Percentiles rank a stretch among this genome's conserved stretches.
Evolutionary conservation across 2,888 invertebrate genomes (phyloP).

Genomic region (Gryllus longicercus): DNA sequence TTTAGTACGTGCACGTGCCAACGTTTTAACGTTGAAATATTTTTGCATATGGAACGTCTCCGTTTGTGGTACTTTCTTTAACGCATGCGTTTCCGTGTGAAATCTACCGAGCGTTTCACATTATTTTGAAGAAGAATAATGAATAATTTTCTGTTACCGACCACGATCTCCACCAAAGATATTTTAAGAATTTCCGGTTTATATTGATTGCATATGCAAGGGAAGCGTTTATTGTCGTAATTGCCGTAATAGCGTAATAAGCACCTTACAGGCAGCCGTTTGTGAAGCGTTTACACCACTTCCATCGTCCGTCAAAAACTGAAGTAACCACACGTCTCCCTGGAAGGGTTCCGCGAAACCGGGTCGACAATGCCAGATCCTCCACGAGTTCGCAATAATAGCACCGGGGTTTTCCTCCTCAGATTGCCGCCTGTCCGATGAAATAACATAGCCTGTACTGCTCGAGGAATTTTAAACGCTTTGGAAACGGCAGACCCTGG

Average conservation of each 20-base stretch:
- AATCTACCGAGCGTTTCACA: not conserved
- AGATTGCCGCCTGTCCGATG: not conserved
- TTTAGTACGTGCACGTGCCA: too few relatives aligned
- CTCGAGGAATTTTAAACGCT: not conserved
- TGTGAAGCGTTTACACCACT: not conserved
- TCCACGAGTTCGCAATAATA: not conserved
- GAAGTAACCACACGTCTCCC: not conserved
- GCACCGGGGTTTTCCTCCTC: not conserved
- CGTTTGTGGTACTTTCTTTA: too few relatives aligned
- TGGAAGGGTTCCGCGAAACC: not conserved
- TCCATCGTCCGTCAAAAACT: not conserved
- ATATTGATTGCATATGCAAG: not conserved
- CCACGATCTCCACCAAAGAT: not conserved
- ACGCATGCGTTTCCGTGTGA: not conserved
- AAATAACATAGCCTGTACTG: not conserved
- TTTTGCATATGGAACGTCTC: too few relatives aligned
- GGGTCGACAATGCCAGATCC: not conserved
- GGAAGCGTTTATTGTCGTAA: not conserved
- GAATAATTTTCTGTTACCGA: not conserved
- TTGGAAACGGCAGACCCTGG: not conserved
- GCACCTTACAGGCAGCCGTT: not conserved
- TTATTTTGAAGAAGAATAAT: not conserved
- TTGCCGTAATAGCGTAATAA: conserved; percentile 17
- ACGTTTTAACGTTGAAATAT: too few relatives aligned
- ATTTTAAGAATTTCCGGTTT: not conserved